Evolutionary conservation across 2,113 vertebrate species (phyloP), one percentile per base, ranked within the genome.

Genomic region (Engraulis encrasicolus): DNA sequence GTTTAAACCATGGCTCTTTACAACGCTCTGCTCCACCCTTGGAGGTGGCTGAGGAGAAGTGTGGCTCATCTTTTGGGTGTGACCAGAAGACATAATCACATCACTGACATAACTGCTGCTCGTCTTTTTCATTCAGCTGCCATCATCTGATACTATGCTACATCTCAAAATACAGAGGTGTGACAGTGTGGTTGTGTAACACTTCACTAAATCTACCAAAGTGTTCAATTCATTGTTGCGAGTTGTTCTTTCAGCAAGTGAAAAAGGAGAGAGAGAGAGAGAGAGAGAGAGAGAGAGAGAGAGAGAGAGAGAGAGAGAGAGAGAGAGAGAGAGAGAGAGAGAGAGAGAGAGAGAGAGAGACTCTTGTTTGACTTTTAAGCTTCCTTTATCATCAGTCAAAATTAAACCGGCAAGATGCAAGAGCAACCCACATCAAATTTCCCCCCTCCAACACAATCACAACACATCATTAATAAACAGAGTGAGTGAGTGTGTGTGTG

Each of bases 321-420:
- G 50, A 9, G 40, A 14, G 6, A 31, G 6, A 85, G 89, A 6
- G 78, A 34, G 4, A n/a, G 5, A 12, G 6, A 19, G 20, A 77
- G 50, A 9, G 40, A 14, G 6, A 31, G 6, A n/a, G 19, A 38
- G 15, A 45, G 40, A 45, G n/a, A 45, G 40, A 45, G 9, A 45
- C 40, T 45, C n/a, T n/a, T n/a, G n/a, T n/a, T 74, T 45, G 19
- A 34, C 83, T 81, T 79, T 31, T n/a, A 71, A 27, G 71, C 77
- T 34, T 23, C 0, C 50, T 15, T 48, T 23, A 38, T 19, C 27
- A 79, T 23, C 20, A 45, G 40, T 45, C 40, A 45, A 45, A 45
- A 5, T 45, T 9, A 9, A 45, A 45, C 40, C 40, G 40, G 9
- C 40, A 45, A 45, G 40, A 45, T 45, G 40, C 3, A 45, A 45